Conservation (phyloP, 2,797 vertebrate species). For the Acanthiza pusilla region DNA sequence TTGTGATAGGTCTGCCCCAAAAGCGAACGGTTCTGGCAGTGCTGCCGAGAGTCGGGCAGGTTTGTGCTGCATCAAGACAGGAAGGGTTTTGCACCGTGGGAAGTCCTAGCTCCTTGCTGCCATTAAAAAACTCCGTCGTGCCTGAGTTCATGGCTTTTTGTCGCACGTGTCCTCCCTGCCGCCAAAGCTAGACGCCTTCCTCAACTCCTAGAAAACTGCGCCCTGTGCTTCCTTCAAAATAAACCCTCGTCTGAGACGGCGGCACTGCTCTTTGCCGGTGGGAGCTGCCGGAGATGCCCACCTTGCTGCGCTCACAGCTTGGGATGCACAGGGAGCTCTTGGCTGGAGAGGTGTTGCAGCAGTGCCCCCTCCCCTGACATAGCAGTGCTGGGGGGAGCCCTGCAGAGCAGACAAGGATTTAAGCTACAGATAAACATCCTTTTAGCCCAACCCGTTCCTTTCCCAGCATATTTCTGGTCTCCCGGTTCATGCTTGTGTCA, state of each 20-base stretch:
- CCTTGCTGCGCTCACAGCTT: background rate
- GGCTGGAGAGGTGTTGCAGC: background rate
- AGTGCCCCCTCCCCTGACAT: background rate
- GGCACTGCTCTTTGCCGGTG: rapidly evolving
- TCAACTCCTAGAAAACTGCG: background rate
- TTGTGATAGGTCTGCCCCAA: background rate
- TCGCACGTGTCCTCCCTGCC: background rate
- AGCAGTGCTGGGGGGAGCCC: background rate
- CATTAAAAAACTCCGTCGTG: background rate
- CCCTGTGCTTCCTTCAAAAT: background rate
- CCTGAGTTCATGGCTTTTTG: background rate
- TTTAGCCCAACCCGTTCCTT: background rate
- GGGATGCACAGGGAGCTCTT: rapidly evolving
- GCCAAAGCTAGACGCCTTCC: background rate
- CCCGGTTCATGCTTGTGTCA: background rate
- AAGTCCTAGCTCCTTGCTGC: background rate
- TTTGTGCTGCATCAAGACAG: background rate
- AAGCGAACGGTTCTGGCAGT: rapidly evolving
- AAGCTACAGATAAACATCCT: background rate
- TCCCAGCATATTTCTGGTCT: background rate
- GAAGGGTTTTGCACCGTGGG: background rate
- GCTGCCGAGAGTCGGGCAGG: background rate
- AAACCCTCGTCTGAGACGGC: rapidly evolving
- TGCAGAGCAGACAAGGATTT: background rate
- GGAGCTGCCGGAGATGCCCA: background rate